Base-by-base conservation (phyloP, 2,888 invertebrate species). In the Peribatodes rhomboidaria region DNA sequence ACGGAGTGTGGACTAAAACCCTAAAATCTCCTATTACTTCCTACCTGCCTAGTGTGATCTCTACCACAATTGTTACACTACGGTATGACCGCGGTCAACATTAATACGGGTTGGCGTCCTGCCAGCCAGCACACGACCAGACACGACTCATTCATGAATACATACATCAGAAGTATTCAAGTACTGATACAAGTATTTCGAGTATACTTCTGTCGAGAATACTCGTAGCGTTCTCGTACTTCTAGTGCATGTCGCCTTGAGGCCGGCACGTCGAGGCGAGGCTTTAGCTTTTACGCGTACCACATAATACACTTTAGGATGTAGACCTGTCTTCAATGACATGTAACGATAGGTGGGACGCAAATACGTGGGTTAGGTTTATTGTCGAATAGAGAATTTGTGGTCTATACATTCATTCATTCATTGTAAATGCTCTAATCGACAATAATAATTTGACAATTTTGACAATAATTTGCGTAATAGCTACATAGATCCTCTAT, bases 101-200 rank as follows among this genome's bases (percentile, higher is more conserved):
- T 81, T 83, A 80, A 82, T 84, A 80, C 77, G 80, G 80, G 78
- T 81, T 90, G 90, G 90, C 89, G 76, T 76, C 68, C 77, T 81
- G 89, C 90, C 90, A 90, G 76, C 79, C 64, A 56, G 71, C 50
- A 73, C 73, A 78, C 75, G 77, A 77, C 76, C 76, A 78, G 77
- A 76, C 67, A 65, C 69, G 68, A 73, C 72, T 67, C 70, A 68
- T 77, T 80, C 84, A 84, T 81, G 84, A 20, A 50, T 37, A 27
- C 14, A 14, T 39, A 62, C 44, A 14, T 31, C 62, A 56, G 7
- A 57, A 46, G 58, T 52, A 39, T 63, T 37, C 18, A 1, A 11
- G 14, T n/a, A 14, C 31, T 47, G 27, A 27, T 27, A 47, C 49
- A 55, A 46, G 18, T 18, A 27, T 31, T 18, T 16, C 22, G 20